Evolutionary conservation across 2,797 vertebrate species (phyloP).

Genomic region (Sebastes iracundus): DNA sequence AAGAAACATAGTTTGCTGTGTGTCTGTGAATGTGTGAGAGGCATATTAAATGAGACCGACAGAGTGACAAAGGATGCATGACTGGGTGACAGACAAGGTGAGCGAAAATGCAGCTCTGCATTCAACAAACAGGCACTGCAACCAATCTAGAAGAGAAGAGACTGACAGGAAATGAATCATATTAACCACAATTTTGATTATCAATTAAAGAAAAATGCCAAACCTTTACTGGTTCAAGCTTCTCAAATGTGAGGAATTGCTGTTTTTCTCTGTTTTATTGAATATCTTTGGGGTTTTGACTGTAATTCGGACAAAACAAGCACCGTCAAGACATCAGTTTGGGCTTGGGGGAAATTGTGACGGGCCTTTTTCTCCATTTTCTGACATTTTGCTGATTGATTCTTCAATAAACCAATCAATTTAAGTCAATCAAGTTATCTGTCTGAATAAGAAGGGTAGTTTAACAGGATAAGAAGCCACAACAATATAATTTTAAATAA

Average conservation of each 20-base stretch:
- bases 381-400: not conserved
- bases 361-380: not conserved
- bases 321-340: too few species aligned
- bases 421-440: not conserved
- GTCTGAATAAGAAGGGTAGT: not conserved
- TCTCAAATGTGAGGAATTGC: not conserved
- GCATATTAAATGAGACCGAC: constrained; percentile 51
- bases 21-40: constrained; percentile 27
- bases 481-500: not conserved
- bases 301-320: not conserved
- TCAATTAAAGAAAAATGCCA: not conserved
- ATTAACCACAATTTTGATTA: not conserved
- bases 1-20: not conserved
- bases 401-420: not conserved
- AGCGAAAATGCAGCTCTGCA: constrained; percentile 23
- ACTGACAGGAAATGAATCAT: not conserved
- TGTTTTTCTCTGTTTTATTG: not conserved
- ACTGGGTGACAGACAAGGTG: constrained; percentile 48
- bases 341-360: not conserved
- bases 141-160: not conserved
- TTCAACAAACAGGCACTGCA: constrained; percentile 6
- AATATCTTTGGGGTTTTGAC: not conserved
- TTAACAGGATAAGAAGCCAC: not conserved
- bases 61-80: constrained; percentile 48
- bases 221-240: not conserved